Percentiles rank a stretch among this genome's conserved stretches.
phyloP scores from a whole-genome alignment of 2,113 vertebrate genomes.

The Gallinago media region DNA sequence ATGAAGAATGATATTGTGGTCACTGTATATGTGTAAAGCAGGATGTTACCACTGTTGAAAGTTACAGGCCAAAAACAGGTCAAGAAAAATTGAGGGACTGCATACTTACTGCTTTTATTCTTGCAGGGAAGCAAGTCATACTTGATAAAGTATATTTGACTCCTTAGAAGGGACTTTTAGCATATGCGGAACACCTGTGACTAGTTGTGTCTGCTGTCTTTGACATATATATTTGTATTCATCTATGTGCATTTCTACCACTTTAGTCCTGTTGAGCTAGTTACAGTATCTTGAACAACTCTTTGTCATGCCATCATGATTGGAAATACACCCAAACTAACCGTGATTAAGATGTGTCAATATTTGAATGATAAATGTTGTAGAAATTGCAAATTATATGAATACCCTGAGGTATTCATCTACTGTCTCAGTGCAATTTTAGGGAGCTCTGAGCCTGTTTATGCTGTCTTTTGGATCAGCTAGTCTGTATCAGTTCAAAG shows the following conservation, averaged over 20 bases:
- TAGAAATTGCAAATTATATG: background rate
- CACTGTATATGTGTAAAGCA: background rate
- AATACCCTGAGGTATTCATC: background rate
- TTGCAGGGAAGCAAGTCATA: background rate
- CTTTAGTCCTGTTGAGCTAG: background rate
- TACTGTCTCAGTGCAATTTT: background rate
- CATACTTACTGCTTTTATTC: background rate
- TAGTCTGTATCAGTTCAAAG: slow-evolving; percentile 32
- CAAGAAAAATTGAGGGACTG: background rate
- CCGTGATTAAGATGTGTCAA: background rate
- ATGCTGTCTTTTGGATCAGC: background rate
- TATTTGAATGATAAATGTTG: background rate
- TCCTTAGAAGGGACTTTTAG: background rate
- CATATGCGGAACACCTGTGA: background rate
- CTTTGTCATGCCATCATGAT: background rate
- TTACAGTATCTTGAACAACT: accelerated
- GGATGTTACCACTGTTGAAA: background rate
- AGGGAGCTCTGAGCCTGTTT: background rate
- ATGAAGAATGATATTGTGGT: background rate
- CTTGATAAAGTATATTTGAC: background rate
- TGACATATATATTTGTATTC: background rate
- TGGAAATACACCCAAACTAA: background rate
- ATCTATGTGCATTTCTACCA: background rate
- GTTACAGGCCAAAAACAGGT: background rate
- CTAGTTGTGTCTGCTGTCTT: background rate